Evolutionary conservation across 1,140 invertebrate species (phyloP), one percentile per base, ranked within the genome.

Genomic region (Hypothenemus hampei): DNA sequence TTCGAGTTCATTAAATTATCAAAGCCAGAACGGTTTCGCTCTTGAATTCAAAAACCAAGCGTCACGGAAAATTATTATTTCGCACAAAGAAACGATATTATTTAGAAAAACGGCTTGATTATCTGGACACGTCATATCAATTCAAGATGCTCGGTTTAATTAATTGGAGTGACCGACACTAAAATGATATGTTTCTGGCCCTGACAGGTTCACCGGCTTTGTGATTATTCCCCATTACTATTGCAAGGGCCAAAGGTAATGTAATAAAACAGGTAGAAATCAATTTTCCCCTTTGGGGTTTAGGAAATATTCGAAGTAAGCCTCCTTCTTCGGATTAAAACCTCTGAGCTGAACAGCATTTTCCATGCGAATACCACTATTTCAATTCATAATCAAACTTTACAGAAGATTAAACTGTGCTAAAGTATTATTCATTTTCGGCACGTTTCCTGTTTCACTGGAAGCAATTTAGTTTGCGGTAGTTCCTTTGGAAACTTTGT

Each of bases 361-460:
- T 13, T 8, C 26, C 26, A 31, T 31, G 3, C 3, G 26, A 3
- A 31, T 8, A 13, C 8, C 26, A 8, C 13, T 11, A 31, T 31
- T 13, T 11, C 26, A 31, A 31, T 31, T 8, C 11, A 8, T 37
- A 37, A 37, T 37, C 35, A 13, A 37, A 37, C 11, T 37, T 37
- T 37, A 37, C 16, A 16, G 35, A 37, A 37, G 35, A 37, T 37
- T 37, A 37, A 37, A 16, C 35, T 37, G 35, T 37, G 11, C 16
- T 13, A 16, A 37, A 37, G 7, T 37, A 37, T n/a, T 37, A 37
- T 37, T 37, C 35, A 37, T 37, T 37, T 37, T 37, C 35, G 35
- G 11, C 16, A 37, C 16, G 35, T 16, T 37, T 37, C 35, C 16
- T 11, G 35, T 37, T 37, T 18, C 11, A 37, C 35, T 37, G 16